Percentiles rank a stretch among this genome's conserved stretches.
These are phyloP conservation scores for Melipona bicolor DNA, from an alignment of 2,888 invertebrate genomes.

Conservation along the genomic window DNA sequence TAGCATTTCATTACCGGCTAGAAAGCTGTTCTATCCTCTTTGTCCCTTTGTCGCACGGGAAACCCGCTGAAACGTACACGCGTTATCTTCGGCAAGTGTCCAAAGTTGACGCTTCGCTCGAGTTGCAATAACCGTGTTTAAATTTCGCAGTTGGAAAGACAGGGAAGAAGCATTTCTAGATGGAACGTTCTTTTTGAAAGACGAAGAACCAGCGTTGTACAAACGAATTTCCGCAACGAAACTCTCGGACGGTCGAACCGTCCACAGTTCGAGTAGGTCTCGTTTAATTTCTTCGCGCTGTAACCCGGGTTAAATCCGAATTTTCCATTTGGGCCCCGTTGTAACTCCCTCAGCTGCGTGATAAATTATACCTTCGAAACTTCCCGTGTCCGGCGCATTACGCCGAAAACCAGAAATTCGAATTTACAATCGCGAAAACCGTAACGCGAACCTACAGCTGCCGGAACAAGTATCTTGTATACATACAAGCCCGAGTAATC, in stretches of 20 bases:
- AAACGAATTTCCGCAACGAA: not conserved
- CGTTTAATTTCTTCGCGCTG: not conserved
- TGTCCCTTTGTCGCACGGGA: not conserved
- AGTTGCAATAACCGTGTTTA: not conserved
- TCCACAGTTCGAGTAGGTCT: not conserved
- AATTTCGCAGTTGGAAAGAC: not conserved
- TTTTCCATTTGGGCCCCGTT: slow-evolving; percentile 15
- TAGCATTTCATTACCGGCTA: slow-evolving; percentile 66
- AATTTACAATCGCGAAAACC: slow-evolving; percentile 42
- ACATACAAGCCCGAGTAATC: not conserved
- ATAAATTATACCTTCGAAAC: slow-evolving; percentile 30
- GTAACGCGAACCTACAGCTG: slow-evolving; percentile 20
- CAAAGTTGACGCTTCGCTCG: not conserved
- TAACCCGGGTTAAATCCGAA: not conserved
- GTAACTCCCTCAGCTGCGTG: slow-evolving; percentile 25
- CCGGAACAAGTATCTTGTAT: slow-evolving; percentile 7
- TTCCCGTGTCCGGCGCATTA: slow-evolving; percentile 31
- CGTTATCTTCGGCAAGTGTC: not conserved
- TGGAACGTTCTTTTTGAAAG: no score
- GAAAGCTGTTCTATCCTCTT: slow-evolving; percentile 33
- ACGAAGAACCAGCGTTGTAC: no score
- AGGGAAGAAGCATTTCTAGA: no score
- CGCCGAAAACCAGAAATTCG: slow-evolving; percentile 23
- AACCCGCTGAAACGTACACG: not conserved
- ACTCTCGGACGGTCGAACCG: no score